Evolutionary conservation across 2,797 vertebrate species (phyloP), one percentile per base, ranked within the genome.

Genomic region (Pangasius djambal): DNA sequence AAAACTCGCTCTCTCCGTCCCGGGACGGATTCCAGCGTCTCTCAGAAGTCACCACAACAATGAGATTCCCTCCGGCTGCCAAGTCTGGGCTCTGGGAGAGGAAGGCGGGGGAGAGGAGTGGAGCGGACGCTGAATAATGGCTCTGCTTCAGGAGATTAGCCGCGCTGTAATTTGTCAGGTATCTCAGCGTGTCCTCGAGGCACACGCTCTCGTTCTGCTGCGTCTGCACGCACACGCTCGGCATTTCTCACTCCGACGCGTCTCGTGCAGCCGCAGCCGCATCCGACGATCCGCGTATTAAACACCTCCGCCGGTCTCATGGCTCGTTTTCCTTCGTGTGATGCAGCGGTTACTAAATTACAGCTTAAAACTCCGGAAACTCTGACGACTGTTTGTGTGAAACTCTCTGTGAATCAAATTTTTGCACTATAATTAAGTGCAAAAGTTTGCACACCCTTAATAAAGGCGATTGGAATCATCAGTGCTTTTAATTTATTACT

Each of bases 1-100:
- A 91, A 88, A 78, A 67, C 5, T n/a, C 52, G 12, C 3, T 85
- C 74, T 85, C 81, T 63, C 9, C 34, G 31, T 81, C 67, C 90
- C 31, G 86, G 88, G 90, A 86, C 48, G 44, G 59, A 86, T 87
- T 87, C 88, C 88, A 89, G 28, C 85, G 25, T 78, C 82, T 90
- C 85, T 77, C 70, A 90, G 79, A 88, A 50, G 63, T 57, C 55
- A 40, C 88, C 69, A 86, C 85, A 87, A 88, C 88, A 87, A 87
- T 85, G 74, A 81, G 25, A 15, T 83, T 87, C 57, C 79, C 87
- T 87, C 34, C 75, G 44, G 70, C 87, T 70, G 84, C 83, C 77
- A 87, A 78, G 84, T 70, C 15, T 72, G 31, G 37, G 81, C 82
- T 77, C 57, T 52, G 5, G 2, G 83, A 37, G 77, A 83, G 84